Base-by-base conservation (phyloP, 1,140 invertebrate species). In the Rhagoletis pomonella region DNA sequence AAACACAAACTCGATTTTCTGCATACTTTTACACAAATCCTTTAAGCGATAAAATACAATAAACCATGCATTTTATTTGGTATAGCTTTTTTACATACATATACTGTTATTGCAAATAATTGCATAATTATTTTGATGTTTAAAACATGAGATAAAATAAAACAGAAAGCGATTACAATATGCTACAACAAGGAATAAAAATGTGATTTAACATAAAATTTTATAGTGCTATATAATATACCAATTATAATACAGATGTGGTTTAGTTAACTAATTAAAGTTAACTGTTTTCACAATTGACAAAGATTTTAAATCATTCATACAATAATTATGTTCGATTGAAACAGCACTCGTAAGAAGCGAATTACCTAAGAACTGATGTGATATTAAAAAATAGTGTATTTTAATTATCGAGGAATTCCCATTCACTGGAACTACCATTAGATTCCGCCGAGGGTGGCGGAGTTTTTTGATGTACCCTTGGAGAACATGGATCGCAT, bases 391-490 rank as follows among this genome's bases (percentile, higher is more conserved):
- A 67, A 55, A 86, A 14, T n/a, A 59, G 1, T 85, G 29, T 29
- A 29, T 10, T 85, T 90, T 89, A 92, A 65, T 92, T 92, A 88
- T 92, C 91, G 67, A 92, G 65, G 69, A 92, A 92, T 86, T 92
- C 91, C 91, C 91, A 92, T 88, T 92, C 91, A 87, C 91, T 92
- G 62, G 91, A 92, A 29, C 90, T 90, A 69, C 87, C 87, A 87
- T 89, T 91, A 2, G 91, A 92, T 64, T 90, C 89, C 19, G 89
- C 89, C 64, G 90, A 89, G 4, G 88, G 29, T 39, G 88, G 81
- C 39, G 89, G 86, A 64, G 59, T 84, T n/a, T 88, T 89, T 60
- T 50, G 86, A 12, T 81, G 69, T 2, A 39, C 59, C 12, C 55
- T 19, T 3, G 44, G 50, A 10, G 12, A 58, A 9, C 89, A 69